Base-by-base conservation (phyloP, 2,888 invertebrate species). In the Mystacides longicornis region DNA sequence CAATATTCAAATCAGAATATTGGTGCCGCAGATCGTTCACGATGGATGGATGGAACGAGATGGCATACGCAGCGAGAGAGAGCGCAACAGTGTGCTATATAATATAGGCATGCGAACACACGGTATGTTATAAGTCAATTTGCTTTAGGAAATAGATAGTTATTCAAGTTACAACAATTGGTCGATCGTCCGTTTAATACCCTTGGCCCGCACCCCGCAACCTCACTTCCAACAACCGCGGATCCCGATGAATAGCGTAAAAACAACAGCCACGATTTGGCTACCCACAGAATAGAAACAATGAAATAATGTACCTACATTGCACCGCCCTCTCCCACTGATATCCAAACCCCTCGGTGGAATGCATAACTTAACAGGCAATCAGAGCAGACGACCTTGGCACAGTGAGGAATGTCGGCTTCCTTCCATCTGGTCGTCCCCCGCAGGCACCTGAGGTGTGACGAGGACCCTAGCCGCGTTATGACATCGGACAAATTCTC, bases 71-170 rank as follows among this genome's bases (percentile, higher is more conserved):
- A 37, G 27, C 27, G 19, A 55, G 55, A 50, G 46, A 46, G 51
- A 51, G 55, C 50, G 49, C 33, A 23, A 49, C 50, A 22, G 48
- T 37, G 14, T 37, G 11, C 7, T 27, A 27, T n/a, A n/a, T 27
- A 27, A 11, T 27, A 27, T 7, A 11, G 5, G 11, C 27, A 27
- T 27, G 7, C 5, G 5, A 27, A 7, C 11, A 14, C 16, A 37
- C 14, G 14, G 37, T 57, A 60, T 60, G 60, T 58, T 56, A 59
- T 56, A 59, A 54, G 54, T 59, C 60, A 60, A 60, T 60, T 60
- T 60, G 59, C 58, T 59, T 60, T 60, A 60, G 60, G 60, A 60
- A 58, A 60, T 59, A 59, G 58, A 60, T 59, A 55, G 55, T 60
- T 60, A 60, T 60, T 60, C 60, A 60, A 51, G 60, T 56, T 54